These are phyloP conservation scores for Tolmerus cingulatus DNA, from an alignment of 2,888 invertebrate genomes.

Conservation along the genomic window DNA sequence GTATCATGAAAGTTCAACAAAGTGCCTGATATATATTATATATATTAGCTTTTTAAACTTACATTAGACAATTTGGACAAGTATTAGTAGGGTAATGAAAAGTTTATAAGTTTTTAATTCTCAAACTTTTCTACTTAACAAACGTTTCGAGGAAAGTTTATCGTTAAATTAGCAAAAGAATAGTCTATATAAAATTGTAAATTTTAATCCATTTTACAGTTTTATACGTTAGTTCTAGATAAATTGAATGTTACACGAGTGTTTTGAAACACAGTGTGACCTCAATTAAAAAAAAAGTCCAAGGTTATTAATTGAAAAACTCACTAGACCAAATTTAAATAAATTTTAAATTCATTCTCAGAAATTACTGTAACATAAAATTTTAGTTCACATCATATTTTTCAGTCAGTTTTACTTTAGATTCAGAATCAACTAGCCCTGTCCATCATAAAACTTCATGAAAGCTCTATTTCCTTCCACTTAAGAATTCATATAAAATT, in stretches of 20 bases:
- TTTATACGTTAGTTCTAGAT: not conserved
- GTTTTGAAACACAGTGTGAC: not conserved
- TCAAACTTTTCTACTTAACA: no score
- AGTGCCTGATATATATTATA: not conserved
- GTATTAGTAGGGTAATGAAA: not conserved
- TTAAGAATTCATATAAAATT: not conserved
- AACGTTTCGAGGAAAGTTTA: no score
- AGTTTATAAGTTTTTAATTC: not conserved
- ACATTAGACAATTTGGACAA: not conserved
- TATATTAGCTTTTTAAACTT: not conserved
- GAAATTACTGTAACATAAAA: not conserved
- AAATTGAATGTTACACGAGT: not conserved
- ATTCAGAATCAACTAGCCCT: not conserved
- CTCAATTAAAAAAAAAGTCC: not conserved
- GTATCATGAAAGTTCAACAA: not conserved
- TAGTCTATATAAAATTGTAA: no score
- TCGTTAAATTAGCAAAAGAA: no score
- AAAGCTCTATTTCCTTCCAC: not conserved
- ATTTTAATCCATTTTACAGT: not conserved
- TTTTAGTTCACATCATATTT: not conserved
- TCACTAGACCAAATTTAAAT: not conserved
- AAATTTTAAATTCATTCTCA: not conserved
- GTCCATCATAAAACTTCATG: not conserved
- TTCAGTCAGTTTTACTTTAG: not conserved
- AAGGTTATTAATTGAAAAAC: not conserved